phyloP scores from a whole-genome alignment of 92 coral and sea anemone species.

The Parazoanthus darwini region DNA sequence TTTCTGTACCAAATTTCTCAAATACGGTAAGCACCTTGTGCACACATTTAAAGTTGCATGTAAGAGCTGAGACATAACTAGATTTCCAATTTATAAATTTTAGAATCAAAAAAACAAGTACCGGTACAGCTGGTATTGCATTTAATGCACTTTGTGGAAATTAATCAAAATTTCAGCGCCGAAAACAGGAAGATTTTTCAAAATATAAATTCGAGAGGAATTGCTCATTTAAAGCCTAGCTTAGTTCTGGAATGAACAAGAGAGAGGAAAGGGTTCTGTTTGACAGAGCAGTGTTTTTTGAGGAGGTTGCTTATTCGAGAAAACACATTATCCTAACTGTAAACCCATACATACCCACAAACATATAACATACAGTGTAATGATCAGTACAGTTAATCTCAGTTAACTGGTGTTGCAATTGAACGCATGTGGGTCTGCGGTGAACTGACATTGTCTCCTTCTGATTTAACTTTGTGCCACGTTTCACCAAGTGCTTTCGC shows the following conservation, averaged over 20 bases:
- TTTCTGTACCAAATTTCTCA: background rate
- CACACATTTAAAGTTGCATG: background rate
- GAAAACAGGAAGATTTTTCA: too few relatives aligned
- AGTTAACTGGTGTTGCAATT: slow-evolving; percentile 78
- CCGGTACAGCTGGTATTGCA: background rate
- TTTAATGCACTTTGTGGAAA: background rate
- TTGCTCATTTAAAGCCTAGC: background rate
- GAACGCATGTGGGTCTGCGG: slow-evolving; percentile 71
- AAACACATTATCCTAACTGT: background rate
- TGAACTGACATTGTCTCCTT: slow-evolving; percentile 48
- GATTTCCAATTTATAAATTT: background rate
- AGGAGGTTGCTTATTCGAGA: background rate
- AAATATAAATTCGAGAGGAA: background rate
- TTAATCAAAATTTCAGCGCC: background rate
- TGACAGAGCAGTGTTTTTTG: background rate
- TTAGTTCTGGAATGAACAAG: too few relatives aligned
- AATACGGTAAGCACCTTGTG: background rate
- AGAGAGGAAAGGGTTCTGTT: background rate
- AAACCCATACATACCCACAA: background rate
- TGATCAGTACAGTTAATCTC: background rate
- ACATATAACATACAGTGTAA: background rate
- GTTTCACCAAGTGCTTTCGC: slow-evolving; percentile 95
- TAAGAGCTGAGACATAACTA: background rate
- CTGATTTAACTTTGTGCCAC: slow-evolving; percentile 76
- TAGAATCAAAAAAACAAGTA: background rate